These are phyloP conservation scores for Limnephilus lunatus DNA, from an alignment of 2,888 invertebrate species.

Conservation along the genomic window DNA sequence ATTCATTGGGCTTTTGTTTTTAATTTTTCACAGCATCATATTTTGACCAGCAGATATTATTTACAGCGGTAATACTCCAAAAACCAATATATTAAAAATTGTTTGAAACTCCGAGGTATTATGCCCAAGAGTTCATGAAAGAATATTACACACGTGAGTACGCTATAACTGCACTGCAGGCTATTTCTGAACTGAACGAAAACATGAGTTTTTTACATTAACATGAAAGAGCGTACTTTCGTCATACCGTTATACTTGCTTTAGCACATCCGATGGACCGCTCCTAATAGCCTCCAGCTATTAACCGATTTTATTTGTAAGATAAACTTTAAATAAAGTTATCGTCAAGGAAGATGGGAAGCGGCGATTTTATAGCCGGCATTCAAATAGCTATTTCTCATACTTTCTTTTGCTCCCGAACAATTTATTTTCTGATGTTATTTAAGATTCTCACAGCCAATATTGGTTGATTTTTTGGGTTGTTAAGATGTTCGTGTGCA, in stretches of 20 bases:
- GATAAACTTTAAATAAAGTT: background rate
- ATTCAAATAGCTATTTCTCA: background rate
- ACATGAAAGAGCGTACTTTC: background rate
- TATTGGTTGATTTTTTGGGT: background rate
- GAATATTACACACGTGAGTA: conserved; percentile 2
- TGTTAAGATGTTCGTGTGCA: background rate
- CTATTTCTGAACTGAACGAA: background rate
- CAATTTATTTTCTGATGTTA: background rate
- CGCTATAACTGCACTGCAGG: background rate
- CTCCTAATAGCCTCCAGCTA: background rate
- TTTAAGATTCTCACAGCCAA: background rate
- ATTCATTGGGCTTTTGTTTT: background rate
- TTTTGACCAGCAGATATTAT: background rate
- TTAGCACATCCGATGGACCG: background rate
- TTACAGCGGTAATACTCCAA: background rate
- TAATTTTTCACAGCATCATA: background rate
- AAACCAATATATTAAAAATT: background rate
- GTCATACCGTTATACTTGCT: background rate
- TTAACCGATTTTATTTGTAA: background rate
- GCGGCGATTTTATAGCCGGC: background rate
- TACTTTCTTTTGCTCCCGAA: background rate
- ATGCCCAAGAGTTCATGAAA: background rate
- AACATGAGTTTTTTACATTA: background rate
- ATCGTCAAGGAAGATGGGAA: background rate
- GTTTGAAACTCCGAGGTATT: background rate